Evolutionary conservation across 2,888 invertebrate genomes (phyloP).

Genomic region (Hypercompe scribonia): DNA sequence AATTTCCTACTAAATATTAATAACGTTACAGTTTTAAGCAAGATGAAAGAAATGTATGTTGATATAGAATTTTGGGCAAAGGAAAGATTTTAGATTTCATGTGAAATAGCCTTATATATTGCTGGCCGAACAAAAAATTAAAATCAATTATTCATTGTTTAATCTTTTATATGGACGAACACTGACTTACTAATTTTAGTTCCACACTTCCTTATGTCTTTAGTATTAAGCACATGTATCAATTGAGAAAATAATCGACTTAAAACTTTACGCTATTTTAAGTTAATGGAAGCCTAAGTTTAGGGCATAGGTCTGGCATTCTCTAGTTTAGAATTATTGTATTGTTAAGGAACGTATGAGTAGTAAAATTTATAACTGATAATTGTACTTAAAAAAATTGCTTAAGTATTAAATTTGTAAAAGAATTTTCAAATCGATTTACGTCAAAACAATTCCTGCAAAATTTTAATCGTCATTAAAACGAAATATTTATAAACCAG

Average conservation of each 20-base stretch:
- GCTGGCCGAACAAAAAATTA: background rate
- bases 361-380: background rate
- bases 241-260: background rate
- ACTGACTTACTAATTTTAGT: too few relatives aligned
- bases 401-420: background rate
- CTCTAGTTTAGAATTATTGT: background rate
- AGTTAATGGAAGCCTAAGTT: background rate
- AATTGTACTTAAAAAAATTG: background rate
- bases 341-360: too few relatives aligned
- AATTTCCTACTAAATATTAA: slow-evolving; percentile 30
- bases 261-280: background rate
- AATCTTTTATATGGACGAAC: background rate
- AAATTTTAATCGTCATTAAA: slow-evolving; percentile 34
- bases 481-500: slow-evolving; percentile 35
- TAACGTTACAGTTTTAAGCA: background rate
- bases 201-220: background rate
- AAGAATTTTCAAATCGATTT: slow-evolving; percentile 19
- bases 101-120: too few relatives aligned
- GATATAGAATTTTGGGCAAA: too few relatives aligned
- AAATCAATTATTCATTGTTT: background rate
- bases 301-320: too few relatives aligned
- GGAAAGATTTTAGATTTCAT: too few relatives aligned
- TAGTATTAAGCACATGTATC: background rate
- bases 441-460: slow-evolving; percentile 21
- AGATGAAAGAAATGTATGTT: background rate